Conservation (phyloP, 2,797 vertebrate species). For the Aulostomus chinensis region DNA sequence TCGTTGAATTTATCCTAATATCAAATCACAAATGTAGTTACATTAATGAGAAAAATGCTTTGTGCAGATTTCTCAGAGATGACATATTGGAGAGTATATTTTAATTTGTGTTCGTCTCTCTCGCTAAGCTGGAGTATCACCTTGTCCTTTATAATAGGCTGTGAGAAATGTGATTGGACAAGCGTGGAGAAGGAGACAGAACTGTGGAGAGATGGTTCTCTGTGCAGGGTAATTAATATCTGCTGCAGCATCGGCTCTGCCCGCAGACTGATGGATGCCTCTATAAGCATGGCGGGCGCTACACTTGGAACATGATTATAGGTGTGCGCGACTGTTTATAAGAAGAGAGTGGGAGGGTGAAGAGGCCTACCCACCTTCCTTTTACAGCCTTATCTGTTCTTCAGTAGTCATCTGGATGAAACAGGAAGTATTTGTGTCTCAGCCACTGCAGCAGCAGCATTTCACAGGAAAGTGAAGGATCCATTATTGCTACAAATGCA, state of each 20-base stretch:
- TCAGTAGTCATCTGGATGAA: constrained; percentile 4
- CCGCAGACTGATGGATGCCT: constrained; percentile 73
- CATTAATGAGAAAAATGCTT: constrained; percentile 28
- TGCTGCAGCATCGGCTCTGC: constrained; percentile 47
- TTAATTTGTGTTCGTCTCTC: constrained; percentile 70
- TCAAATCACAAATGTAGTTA: neutral
- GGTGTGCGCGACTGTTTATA: constrained; percentile 43
- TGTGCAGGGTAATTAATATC: constrained; percentile 79
- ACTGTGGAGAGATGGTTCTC: constrained; percentile 61
- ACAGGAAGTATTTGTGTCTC: neutral
- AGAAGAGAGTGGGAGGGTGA: constrained; percentile 2
- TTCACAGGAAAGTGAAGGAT: no score
- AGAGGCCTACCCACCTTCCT: neutral
- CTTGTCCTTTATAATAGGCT: constrained; percentile 74
- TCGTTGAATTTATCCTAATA: no score
- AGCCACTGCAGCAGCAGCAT: neutral
- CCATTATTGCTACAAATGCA: no score
- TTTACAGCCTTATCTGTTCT: neutral
- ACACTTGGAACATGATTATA: constrained; percentile 46
- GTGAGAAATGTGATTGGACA: constrained; percentile 79
- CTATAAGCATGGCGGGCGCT: constrained; percentile 55
- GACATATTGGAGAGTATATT: constrained; percentile 60
- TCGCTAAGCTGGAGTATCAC: constrained; percentile 62
- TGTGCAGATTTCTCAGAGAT: constrained; percentile 33
- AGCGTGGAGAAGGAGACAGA: constrained; percentile 70